Percentiles rank a stretch among this genome's conserved stretches.
phyloP scores from a whole-genome alignment of 2,113 vertebrate species.

The Plestiodon gilberti region DNA sequence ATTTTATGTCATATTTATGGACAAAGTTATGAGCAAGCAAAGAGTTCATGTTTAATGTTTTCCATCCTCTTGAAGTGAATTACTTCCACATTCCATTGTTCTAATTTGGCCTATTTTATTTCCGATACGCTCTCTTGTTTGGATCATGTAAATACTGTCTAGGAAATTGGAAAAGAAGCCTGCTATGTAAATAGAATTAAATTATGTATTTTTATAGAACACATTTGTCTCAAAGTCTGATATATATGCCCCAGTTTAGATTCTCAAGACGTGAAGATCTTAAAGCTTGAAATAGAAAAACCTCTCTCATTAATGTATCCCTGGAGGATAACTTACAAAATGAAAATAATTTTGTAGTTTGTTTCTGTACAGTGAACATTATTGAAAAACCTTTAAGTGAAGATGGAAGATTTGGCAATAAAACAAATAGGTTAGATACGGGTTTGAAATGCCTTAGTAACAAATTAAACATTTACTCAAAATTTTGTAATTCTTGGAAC shows the following conservation, averaged over 20 bases:
- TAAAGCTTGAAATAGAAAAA: conserved; percentile 29
- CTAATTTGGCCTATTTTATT: conserved; percentile 36
- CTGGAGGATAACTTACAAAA: conserved; percentile 61
- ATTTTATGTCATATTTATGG: conserved; percentile 36
- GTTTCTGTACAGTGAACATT: conserved; percentile 63
- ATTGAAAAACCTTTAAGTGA: conserved; percentile 54
- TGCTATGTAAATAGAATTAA: conserved; percentile 70
- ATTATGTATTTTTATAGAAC: conserved; percentile 79
- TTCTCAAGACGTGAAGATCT: conserved; percentile 63
- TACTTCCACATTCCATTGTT: conserved; percentile 24
- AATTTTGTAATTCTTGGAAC: conserved; percentile 64
- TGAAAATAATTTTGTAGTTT: conserved; percentile 66
- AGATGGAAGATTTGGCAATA: conserved; percentile 59
- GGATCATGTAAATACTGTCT: conserved; percentile 64
- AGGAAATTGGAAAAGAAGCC: conserved; percentile 53
- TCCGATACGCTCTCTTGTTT: conserved; percentile 5
- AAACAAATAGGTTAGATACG: conserved; percentile 41
- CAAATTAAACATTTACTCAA: conserved; percentile 60
- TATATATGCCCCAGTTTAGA: conserved; percentile 61
- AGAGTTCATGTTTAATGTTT: background rate
- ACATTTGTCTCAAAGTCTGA: conserved; percentile 60
- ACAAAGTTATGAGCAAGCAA: background rate
- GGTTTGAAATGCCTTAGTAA: conserved; percentile 62
- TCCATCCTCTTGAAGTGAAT: conserved; percentile 22
- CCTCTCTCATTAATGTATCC: conserved; percentile 64